Percentiles rank a stretch among this genome's conserved stretches.
phyloP scores from a whole-genome alignment of 1,140 invertebrate genomes.

The Pteromalus puparum region DNA sequence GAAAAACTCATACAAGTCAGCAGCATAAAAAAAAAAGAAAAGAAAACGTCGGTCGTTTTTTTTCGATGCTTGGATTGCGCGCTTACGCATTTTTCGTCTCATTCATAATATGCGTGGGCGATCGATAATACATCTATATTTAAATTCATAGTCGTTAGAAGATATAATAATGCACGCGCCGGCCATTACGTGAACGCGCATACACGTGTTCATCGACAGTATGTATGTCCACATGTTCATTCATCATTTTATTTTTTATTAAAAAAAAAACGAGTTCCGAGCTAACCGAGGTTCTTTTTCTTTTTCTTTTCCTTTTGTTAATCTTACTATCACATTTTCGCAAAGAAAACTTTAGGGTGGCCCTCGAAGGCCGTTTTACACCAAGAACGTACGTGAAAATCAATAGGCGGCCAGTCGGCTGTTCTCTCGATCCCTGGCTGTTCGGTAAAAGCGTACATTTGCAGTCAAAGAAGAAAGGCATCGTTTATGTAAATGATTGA shows the following conservation, averaged over 20 bases:
- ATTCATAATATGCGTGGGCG: neutral
- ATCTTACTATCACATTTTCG: conserved; percentile 21
- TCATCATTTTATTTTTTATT: too few species aligned
- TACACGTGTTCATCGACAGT: neutral
- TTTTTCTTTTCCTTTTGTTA: neutral
- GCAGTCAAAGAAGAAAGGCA: neutral
- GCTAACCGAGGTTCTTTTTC: neutral
- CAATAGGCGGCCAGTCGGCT: neutral
- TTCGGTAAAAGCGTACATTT: neutral
- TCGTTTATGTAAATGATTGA: neutral
- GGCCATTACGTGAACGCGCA: neutral
- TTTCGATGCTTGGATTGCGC: neutral
- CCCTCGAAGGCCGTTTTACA: conserved; percentile 1
- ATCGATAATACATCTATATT: neutral
- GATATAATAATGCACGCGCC: neutral
- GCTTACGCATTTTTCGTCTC: neutral
- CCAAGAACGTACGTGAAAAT: neutral
- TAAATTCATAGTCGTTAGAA: neutral
- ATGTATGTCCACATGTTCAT: neutral
- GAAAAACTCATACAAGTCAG: neutral
- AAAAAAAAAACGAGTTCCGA: neutral
- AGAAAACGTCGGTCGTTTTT: neutral
- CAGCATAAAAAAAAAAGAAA: neutral
- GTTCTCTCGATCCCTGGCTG: neutral
- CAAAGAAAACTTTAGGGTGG: neutral